Base-by-base conservation (phyloP, 2,888 invertebrate species). In the Rotaria sp. region DNA sequence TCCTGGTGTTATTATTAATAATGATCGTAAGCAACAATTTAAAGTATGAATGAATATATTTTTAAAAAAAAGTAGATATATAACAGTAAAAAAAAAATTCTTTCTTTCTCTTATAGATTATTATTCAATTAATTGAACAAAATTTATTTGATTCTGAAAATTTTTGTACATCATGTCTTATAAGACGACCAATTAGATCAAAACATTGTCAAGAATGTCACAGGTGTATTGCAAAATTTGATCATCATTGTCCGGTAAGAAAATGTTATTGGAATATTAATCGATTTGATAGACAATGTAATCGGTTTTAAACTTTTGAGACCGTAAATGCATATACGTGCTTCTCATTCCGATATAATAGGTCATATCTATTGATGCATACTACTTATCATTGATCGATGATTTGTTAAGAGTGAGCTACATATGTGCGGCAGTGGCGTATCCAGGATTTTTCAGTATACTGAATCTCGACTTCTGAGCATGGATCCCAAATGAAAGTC, bases 1-100 rank as follows among this genome's bases (percentile, higher is more conserved):
- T 93, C 97, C 98, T 55, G 98, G 98, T 87, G 94, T 95, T 89
- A 94, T 99, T 89, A 93, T 94, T 88, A 94, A 94, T 88, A 94
- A 94, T 87, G 94, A 94, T 87, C 94, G 94, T 89, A 94, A 95
- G 88, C 94, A 96, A 91, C 94, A 96, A 88, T 89, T 90, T 84
- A 89, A 90, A 90, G 91, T 91, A 87, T 21, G 30, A 41, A 35
- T 50, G 13, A 84, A 13, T 48, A 18, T 85, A 15, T 3, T 50
- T 18, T 13, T n/a, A n/a, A n/a, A n/a, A n/a, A n/a, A n/a, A 50
- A 15, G 18, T 24, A 52, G 52, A 24, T 8, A 52, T 24, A 52
- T 24, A 24, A 3, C 4, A 52, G 4, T 52, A 24, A 52, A 48
- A 48, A 11, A 52, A 5, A 24, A 86, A 84, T 85, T 84, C 8